Evolutionary conservation across 2,797 vertebrate species (phyloP).

Genomic region (Sebastiscus tertius): DNA sequence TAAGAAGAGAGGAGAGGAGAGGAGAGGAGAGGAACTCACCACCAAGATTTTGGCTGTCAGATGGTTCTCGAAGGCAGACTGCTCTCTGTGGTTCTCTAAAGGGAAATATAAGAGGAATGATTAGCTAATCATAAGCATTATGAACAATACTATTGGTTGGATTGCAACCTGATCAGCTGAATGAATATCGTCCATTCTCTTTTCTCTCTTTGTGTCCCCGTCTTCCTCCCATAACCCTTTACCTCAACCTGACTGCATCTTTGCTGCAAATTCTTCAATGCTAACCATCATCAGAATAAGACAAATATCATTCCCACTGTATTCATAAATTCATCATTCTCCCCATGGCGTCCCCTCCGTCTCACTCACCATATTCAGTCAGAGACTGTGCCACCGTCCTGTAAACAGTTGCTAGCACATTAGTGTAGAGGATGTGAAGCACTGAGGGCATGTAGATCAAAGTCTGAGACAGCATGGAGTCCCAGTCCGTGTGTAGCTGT

Average conservation of each 20-base stretch:
- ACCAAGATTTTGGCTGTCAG: constrained; percentile 86
- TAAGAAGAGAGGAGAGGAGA: background rate
- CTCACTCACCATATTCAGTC: constrained; percentile 83
- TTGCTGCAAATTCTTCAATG: background rate
- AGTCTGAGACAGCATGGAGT: constrained; percentile 66
- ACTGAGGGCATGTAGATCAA: constrained; percentile 82
- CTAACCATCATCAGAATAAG: background rate
- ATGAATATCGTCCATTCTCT: background rate
- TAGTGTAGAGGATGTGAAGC: constrained; percentile 83
- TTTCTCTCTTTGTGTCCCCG: background rate
- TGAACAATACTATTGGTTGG: background rate
- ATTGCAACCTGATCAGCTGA: background rate
- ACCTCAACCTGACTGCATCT: background rate
- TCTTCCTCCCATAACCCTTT: background rate
- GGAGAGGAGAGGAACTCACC: constrained; percentile 70
- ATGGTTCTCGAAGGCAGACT: constrained; percentile 83
- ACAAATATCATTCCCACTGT: background rate
- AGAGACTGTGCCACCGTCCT: constrained; percentile 73
- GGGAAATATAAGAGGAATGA: background rate
- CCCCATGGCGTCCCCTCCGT: background rate
- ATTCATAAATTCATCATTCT: background rate
- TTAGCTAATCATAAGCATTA: background rate
- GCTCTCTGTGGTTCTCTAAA: constrained; percentile 87
- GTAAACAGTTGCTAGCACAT: constrained; percentile 80
- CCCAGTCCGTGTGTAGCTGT: constrained; percentile 68